Evolutionary conservation across 2,888 invertebrate genomes (phyloP).

Genomic region (Drosophila emarginata): DNA sequence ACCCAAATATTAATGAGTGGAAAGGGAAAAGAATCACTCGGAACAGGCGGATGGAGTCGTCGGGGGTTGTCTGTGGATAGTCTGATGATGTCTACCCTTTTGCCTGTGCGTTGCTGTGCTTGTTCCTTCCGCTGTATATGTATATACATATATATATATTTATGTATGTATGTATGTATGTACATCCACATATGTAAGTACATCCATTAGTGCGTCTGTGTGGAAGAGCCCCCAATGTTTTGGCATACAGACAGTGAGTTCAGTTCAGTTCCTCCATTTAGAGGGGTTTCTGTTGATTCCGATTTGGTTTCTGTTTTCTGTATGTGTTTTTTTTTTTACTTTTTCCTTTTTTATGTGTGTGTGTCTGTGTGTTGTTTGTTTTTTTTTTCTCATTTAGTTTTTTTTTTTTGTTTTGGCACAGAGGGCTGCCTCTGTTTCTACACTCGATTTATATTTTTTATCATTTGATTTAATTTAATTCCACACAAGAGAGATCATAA

Average conservation of each 20-base stretch:
- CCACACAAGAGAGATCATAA: conserved; percentile 23
- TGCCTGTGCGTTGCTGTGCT: conserved; percentile 4
- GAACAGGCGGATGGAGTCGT: not conserved
- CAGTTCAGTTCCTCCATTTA: conserved; percentile 39
- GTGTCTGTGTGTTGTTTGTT: conserved; percentile 6
- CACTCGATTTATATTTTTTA: conserved; percentile 79
- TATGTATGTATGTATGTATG: conserved; percentile 3
- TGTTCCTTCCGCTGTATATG: conserved; percentile 10
- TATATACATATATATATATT: not conserved
- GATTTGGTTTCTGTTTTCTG: conserved; percentile 46
- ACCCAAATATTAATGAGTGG: no score
- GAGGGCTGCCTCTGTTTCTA: conserved; percentile 74
- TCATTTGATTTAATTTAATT: conserved; percentile 82
- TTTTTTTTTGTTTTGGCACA: conserved; percentile 50
- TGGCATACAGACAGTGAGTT: conserved; percentile 30
- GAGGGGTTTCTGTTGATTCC: conserved; percentile 50
- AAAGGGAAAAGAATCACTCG: not conserved
- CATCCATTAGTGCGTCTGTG: conserved; percentile 46
- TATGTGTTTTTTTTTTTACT: conserved; percentile 9
- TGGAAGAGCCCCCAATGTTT: conserved; percentile 43
- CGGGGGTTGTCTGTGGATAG: not conserved
- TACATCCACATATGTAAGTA: conserved; percentile 2
- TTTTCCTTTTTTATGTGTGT: conserved; percentile 14
- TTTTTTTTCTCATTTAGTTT: not conserved
- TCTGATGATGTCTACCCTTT: conserved; percentile 14